Conservation (phyloP, 1,140 invertebrate species). For the Drosophila watanabei region DNA sequence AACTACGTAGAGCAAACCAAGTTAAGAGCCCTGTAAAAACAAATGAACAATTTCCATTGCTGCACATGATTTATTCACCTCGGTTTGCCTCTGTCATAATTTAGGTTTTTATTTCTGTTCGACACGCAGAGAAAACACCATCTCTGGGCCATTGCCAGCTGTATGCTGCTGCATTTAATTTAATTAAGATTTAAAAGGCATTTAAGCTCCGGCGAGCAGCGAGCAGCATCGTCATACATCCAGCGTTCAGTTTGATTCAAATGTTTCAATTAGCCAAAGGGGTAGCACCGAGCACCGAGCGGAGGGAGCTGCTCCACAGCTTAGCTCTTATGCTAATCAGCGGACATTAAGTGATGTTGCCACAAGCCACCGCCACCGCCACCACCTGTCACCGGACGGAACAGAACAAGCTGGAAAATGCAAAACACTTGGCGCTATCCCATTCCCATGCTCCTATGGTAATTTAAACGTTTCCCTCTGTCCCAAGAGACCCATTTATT, state of each 20-base stretch:
- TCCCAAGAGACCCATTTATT: constrained; percentile 17
- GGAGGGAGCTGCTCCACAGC: constrained; percentile 9
- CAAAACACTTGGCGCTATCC: constrained; percentile 30
- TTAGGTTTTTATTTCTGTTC: constrained; percentile 41
- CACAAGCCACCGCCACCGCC: constrained; percentile 11
- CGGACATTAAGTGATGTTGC: constrained; percentile 63
- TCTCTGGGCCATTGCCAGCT: background rate
- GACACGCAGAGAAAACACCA: constrained; percentile 42
- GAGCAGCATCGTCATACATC: background rate
- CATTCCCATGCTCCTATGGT: constrained; percentile 47
- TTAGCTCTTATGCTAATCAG: constrained; percentile 71
- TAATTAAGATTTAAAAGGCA: constrained; percentile 55
- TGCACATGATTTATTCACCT: constrained; percentile 43
- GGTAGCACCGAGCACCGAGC: background rate
- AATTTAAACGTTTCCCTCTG: constrained; percentile 56
- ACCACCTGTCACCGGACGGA: constrained; percentile 56
- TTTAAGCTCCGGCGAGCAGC: constrained; percentile 35
- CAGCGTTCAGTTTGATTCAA: constrained; percentile 26
- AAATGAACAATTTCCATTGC: constrained; percentile 21
- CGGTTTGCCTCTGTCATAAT: constrained; percentile 32
- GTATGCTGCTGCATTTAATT: constrained; percentile 50
- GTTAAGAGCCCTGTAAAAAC: constrained; percentile 8
- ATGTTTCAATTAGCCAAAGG: constrained; percentile 63
- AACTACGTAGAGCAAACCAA: constrained; percentile 5
- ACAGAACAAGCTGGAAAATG: constrained; percentile 33